Base-by-base conservation (phyloP, 2,888 invertebrate species). In the Rhogogaster chlorosoma region DNA sequence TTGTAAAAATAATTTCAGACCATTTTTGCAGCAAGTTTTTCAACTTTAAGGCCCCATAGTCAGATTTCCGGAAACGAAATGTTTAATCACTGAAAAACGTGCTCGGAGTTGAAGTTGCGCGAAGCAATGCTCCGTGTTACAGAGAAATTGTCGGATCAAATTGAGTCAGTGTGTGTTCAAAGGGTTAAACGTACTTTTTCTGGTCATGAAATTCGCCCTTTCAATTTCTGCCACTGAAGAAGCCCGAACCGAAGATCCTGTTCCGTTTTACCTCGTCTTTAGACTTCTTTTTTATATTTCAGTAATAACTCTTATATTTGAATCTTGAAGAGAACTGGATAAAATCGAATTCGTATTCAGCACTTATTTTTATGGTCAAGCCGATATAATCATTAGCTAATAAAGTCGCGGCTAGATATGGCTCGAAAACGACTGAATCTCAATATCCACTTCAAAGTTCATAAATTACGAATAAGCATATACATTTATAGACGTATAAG, bases 381-480 rank as follows among this genome's bases (percentile, higher is more conserved):
- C 7, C 32, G 32, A 32, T 22, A 22, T 29, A 70, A 70, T 70
- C 32, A 15, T 29, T 70, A 6, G 32, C 67, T 67, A 67, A 29
- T 29, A 67, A 9, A 67, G 29, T 64, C 29, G 61, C 61, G 61
- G 9, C 26, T 12, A 26, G 2, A 61, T 22, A 61, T 61, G 61
- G 22, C 3, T 61, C 1, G 0, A 26, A 61, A 61, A 61, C 61
- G 61, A 26, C 61, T 26, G 12, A 26, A 26, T 61, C 10, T 26
- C 12, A 26, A 61, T 26, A 22, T 26, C 12, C 4, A 45, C 45
- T 22, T 70, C n/a, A 70, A 70, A 70, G 70, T 70, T 36, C 32
- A 36, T 70, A 70, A 70, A 70, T 67, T 26, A 67, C 15, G 67
- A 67, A 67, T 67, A 26, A 67, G 29, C 15, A 67, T 67, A 64